These are phyloP conservation scores for Porites lobata DNA, from an alignment of 92 coral and sea anemone genomes.

Conservation along the genomic window DNA sequence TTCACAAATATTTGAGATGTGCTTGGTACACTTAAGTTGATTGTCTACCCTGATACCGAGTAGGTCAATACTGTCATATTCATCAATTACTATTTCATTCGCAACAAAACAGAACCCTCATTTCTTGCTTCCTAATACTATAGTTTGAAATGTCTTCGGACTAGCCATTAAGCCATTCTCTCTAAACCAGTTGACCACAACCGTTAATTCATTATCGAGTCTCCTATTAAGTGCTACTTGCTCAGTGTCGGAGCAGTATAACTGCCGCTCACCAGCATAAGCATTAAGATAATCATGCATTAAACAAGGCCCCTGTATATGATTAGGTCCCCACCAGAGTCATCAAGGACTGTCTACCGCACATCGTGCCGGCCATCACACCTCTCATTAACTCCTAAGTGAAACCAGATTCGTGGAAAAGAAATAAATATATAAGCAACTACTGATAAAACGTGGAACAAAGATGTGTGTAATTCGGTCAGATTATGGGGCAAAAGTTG, in stretches of 20 bases:
- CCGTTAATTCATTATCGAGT: slow-evolving; percentile 6
- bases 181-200: slow-evolving; percentile 25
- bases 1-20: neutral
- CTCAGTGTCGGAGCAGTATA: slow-evolving; percentile 16
- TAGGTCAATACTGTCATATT: slow-evolving; percentile 4
- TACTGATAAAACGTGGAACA: no score
- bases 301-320: no score
- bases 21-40: neutral
- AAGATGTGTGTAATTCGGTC: no score
- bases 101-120: neutral
- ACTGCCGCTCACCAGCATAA: slow-evolving; percentile 25
- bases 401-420: no score
- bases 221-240: slow-evolving; percentile 10
- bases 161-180: slow-evolving; percentile 9
- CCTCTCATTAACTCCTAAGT: no score
- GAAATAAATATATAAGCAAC: no score
- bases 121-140: slow-evolving; percentile 9
- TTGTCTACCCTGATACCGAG: slow-evolving; percentile 8
- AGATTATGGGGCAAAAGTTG: no score
- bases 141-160: neutral
- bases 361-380: no score
- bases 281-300: no score
- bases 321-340: no score
- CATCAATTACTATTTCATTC: slow-evolving; percentile 7
- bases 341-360: no score